These are phyloP conservation scores for Indicator maculatus DNA, from an alignment of 2,113 vertebrate species.

Conservation along the genomic window DNA sequence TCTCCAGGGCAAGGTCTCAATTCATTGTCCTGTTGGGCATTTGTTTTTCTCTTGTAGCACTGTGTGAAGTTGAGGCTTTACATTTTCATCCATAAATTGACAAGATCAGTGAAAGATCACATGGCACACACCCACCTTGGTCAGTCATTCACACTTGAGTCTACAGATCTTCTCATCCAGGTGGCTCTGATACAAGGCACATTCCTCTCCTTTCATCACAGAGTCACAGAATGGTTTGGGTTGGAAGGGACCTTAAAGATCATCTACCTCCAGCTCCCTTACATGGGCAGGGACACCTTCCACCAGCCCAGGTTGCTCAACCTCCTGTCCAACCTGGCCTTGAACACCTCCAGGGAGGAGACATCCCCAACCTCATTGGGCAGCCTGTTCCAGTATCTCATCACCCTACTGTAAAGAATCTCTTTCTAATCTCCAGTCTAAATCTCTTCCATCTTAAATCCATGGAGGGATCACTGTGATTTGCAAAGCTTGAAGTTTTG, in stretches of 20 bases:
- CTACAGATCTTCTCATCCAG: not conserved
- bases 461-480: accelerated
- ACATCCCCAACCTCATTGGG: too few species aligned
- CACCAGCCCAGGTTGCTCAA: too few species aligned
- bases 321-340: too few species aligned
- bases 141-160: not conserved
- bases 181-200: not conserved
- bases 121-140: not conserved
- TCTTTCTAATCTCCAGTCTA: too few species aligned
- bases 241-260: too few species aligned
- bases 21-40: not conserved
- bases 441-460: too few species aligned
- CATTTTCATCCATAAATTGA: not conserved
- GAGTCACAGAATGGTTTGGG: too few species aligned
- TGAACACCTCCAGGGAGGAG: too few species aligned
- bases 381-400: too few species aligned
- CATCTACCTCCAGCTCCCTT: too few species aligned
- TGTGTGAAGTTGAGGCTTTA: not conserved
- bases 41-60: not conserved
- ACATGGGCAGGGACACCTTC: too few species aligned
- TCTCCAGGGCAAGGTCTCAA: not conserved
- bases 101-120: not conserved
- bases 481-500: not conserved
- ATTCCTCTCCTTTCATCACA: not conserved
- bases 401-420: too few species aligned